Percentiles rank a stretch among this genome's conserved stretches.
Evolutionary conservation across 2,797 vertebrate species (phyloP).

Genomic region (Macrochelys suwanniensis): DNA sequence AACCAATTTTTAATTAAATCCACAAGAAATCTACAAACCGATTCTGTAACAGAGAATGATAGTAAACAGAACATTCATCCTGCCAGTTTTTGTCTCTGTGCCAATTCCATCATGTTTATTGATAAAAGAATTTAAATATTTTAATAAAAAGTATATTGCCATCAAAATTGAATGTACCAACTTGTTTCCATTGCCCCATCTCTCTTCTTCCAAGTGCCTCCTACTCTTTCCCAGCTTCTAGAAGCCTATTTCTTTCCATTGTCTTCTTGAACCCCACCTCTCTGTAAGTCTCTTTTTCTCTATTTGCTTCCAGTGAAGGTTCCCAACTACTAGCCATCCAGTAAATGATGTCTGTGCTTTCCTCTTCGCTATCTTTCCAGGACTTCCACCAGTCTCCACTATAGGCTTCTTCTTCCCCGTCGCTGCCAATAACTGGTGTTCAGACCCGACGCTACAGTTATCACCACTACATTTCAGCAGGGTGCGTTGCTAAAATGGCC

Average conservation of each 20-base stretch:
- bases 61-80: not conserved
- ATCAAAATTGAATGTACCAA: not conserved
- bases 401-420: not conserved
- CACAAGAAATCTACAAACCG: not conserved
- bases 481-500: not conserved
- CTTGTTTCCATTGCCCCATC: not conserved
- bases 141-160: not conserved
- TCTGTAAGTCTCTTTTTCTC: not conserved
- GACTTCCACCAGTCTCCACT: not conserved
- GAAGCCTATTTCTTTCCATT: not conserved
- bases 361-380: not conserved
- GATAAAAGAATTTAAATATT: not conserved
- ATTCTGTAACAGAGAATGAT: not conserved
- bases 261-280: not conserved
- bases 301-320: not conserved
- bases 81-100: not conserved
- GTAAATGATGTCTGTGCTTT: fast-evolving
- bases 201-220: not conserved
- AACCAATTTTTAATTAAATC: not conserved
- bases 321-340: not conserved
- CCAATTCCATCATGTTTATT: not conserved
- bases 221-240: not conserved
- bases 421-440: not conserved
- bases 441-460: not conserved
- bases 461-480: not conserved